Evolutionary conservation across 2,888 invertebrate genomes (phyloP).

Genomic region (Tachina lurida): DNA sequence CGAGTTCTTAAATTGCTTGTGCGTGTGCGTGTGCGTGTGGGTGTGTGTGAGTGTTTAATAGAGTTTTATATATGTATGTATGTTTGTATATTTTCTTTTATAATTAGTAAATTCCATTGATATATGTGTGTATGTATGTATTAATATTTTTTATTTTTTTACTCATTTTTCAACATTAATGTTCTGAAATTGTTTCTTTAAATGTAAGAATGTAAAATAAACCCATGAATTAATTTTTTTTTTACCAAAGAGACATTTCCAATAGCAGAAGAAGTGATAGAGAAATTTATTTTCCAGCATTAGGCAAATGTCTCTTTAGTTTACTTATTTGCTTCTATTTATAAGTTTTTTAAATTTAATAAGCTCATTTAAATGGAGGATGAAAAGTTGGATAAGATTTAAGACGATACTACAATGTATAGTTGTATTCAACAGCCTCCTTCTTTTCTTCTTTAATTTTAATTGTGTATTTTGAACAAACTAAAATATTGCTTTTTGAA

Average conservation of each 20-base stretch:
- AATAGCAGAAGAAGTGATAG: background rate
- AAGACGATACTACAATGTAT: constrained; percentile 44
- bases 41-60: background rate
- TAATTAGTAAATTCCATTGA: constrained; percentile 72
- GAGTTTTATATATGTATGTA: constrained; percentile 4
- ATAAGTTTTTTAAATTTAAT: constrained; percentile 59
- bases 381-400: constrained; percentile 5
- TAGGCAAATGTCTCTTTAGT: background rate
- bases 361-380: constrained; percentile 69
- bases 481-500: constrained; percentile 66
- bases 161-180: constrained; percentile 59
- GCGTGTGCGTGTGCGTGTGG: constrained; percentile 1
- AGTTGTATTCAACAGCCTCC: constrained; percentile 52
- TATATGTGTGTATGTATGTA: constrained; percentile 46
- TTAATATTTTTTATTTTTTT: constrained; percentile 25
- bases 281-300: constrained; percentile 2
- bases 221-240: constrained; percentile 19
- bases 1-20: constrained; percentile 26
- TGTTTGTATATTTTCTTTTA: constrained; percentile 34
- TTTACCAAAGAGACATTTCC: background rate
- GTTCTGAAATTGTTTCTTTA: constrained; percentile 23
- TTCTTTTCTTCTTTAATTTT: background rate
- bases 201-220: constrained; percentile 30
- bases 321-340: constrained; percentile 18
- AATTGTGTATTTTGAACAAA: constrained; percentile 43